These are phyloP conservation scores for Drosophila hawaiiensis DNA, from an alignment of 2,888 invertebrate species.

Conservation along the genomic window DNA sequence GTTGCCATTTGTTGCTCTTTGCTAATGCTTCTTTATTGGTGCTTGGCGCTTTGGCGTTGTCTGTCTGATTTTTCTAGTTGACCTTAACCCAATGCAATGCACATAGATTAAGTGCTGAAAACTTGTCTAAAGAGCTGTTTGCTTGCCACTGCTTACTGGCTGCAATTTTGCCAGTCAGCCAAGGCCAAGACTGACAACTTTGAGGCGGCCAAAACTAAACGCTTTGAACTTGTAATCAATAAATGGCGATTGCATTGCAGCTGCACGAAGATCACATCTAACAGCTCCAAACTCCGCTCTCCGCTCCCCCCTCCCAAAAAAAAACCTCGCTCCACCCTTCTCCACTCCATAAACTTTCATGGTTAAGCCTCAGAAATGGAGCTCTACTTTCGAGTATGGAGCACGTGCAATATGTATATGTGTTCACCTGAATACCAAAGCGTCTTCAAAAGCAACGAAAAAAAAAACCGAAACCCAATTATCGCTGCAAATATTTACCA, in stretches of 20 bases:
- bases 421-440: slow-evolving; percentile 46
- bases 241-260: slow-evolving; percentile 67
- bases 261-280: slow-evolving; percentile 60
- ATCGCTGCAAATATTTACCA: slow-evolving; percentile 77
- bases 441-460: slow-evolving; percentile 36
- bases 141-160: slow-evolving; percentile 39
- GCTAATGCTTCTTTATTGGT: slow-evolving; percentile 68
- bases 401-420: slow-evolving; percentile 39
- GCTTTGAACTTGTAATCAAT: slow-evolving; percentile 77
- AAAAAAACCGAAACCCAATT: slow-evolving; percentile 64
- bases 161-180: slow-evolving; percentile 73
- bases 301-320: background rate
- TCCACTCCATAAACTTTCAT: slow-evolving; percentile 26
- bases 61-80: slow-evolving; percentile 76
- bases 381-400: slow-evolving; percentile 22
- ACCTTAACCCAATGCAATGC: slow-evolving; percentile 83
- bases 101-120: slow-evolving; percentile 75
- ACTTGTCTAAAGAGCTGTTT: slow-evolving; percentile 60
- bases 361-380: slow-evolving; percentile 48
- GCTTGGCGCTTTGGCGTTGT: slow-evolving; percentile 51
- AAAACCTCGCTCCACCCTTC: background rate
- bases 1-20: slow-evolving; percentile 65
- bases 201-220: slow-evolving; percentile 74
- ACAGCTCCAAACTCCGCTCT: background rate
- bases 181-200: slow-evolving; percentile 73